Evolutionary conservation across 2,113 vertebrate species (phyloP), one percentile per base, ranked within the genome.

Genomic region (Cynocephalus volans): DNA sequence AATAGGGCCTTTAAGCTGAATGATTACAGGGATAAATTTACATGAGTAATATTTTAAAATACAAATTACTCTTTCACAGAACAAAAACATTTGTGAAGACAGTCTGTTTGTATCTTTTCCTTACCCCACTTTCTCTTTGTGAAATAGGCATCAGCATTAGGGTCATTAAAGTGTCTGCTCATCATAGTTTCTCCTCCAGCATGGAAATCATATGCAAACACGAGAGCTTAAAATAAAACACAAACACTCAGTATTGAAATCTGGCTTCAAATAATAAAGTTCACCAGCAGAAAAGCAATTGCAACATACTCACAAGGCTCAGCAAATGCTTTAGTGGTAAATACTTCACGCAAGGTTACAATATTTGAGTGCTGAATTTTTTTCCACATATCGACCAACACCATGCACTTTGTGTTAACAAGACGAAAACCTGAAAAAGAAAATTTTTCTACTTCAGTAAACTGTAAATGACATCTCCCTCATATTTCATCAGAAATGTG

Each of bases 311-410:
- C 98, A 99, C 99, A 99, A 97, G 99, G 99, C 97, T 99, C 99
- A 98, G 99, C 99, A 97, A 99, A 99, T 45, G 99, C 99, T 99
- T 99, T 99, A 96, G 99, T 99, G 98, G 99, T 99, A 98, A 99
- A 99, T 97, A 99, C 99, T 98, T 99, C 99, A 97, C 99, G 98
- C 97, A 99, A 98, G 24, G 99, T 99, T 89, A 99, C 99, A 70
- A 99, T 99, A 98, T 99, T 99, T 88, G 99, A 99, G 97, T 99
- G 99, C 98, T 99, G 99, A 97, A 99, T 99, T 98, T 99, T 99
- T 98, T 99, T 99, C 99, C 99, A 99, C 99, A 99, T 99, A 98
- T 99, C 99, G 41, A 99, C 99, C 98, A 99, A 99, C 98, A 99
- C 99, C 99, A 99, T 99, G 96, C 99, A 99, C 97, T 99, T 99